A percentile compares a stretch with the other conserved stretches of the same genome.
Conservation (phyloP, 2,888 invertebrate species). For the Trachelus stipa region DNA sequence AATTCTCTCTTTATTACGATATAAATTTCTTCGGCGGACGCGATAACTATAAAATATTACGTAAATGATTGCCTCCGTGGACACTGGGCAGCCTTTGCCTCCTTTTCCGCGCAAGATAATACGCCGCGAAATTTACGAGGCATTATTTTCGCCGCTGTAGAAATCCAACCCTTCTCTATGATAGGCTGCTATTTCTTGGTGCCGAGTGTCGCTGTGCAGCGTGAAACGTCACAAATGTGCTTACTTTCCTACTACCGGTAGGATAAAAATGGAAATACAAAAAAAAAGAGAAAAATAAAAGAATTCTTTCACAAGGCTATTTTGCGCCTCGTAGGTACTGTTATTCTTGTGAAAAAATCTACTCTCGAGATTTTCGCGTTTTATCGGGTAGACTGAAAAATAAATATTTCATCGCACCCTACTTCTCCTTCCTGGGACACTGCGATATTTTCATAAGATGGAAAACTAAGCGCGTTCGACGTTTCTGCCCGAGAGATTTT, state of each 20-base stretch:
- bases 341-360: not conserved
- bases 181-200: slow-evolving; percentile 48
- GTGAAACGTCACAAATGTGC: not conserved
- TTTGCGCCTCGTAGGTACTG: not conserved
- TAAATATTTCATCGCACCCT: slow-evolving; percentile 22
- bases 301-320: not conserved
- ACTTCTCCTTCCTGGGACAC: slow-evolving; percentile 10
- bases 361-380: slow-evolving; percentile 2
- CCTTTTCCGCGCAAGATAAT: slow-evolving; percentile 58
- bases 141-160: slow-evolving; percentile 38
- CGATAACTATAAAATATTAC: slow-evolving; percentile 65
- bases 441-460: slow-evolving; percentile 49
- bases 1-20: slow-evolving; percentile 49
- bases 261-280: not conserved
- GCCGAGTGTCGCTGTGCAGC: not conserved
- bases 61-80: slow-evolving; percentile 55
- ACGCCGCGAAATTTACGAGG: slow-evolving; percentile 59
- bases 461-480: slow-evolving; percentile 32
- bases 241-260: not conserved
- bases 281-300: not conserved
- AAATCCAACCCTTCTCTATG: not conserved
- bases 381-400: slow-evolving; percentile 20
- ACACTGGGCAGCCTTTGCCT: slow-evolving; percentile 15
- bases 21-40: slow-evolving; percentile 61
- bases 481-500: slow-evolving; percentile 53